phyloP scores from a whole-genome alignment of 64 coral and sea anemone genomes.

The Actinia tenebrosa region DNA sequence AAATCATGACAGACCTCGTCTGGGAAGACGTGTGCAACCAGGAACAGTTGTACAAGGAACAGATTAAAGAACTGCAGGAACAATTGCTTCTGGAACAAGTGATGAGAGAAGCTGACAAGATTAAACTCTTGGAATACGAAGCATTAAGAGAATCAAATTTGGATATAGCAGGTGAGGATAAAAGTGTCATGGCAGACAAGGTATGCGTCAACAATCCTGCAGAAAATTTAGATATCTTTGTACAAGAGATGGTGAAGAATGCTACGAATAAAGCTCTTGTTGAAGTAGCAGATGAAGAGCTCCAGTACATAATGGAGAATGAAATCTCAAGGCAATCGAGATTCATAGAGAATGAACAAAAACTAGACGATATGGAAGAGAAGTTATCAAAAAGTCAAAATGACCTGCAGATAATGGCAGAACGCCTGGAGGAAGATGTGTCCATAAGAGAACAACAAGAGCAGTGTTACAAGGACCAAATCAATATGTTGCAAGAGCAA shows the following conservation, averaged over 20 bases:
- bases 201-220: neutral
- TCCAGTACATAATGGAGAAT: neutral
- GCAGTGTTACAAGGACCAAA: neutral
- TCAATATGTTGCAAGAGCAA: neutral
- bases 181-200: neutral
- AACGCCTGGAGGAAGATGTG: slow-evolving; percentile 25
- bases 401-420: slow-evolving; percentile 22
- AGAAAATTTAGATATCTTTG: neutral
- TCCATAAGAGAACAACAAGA: slow-evolving; percentile 18
- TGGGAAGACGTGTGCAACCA: neutral
- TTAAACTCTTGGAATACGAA: neutral
- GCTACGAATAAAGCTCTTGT: neutral
- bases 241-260: neutral
- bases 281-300: neutral
- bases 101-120: neutral
- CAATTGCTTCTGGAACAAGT: neutral
- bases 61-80: neutral
- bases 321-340: neutral
- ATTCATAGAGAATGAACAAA: neutral
- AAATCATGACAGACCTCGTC: neutral
- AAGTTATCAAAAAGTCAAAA: neutral
- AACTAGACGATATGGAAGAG: neutral
- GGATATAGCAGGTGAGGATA: neutral
- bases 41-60: neutral
- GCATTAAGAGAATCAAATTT: neutral